These are phyloP conservation scores for Dolichomitus sp. DNA, from an alignment of 2,888 invertebrate species.

Conservation along the genomic window DNA sequence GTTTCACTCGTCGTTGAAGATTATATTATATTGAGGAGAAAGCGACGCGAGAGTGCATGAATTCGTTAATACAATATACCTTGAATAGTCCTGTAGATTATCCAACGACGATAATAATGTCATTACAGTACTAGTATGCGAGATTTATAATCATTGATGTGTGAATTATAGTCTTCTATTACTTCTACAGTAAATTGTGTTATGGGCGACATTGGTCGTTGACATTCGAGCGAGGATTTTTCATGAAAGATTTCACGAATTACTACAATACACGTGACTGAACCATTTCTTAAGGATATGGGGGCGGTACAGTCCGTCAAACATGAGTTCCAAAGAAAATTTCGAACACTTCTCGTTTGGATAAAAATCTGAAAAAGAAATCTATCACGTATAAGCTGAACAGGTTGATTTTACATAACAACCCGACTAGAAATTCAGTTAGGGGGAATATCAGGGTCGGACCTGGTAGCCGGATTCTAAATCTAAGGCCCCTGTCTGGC, in stretches of 20 bases:
- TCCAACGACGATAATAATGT: slow-evolving; percentile 10
- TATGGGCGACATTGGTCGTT: neutral
- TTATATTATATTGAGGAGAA: slow-evolving; percentile 35
- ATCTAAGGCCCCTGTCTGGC: no score
- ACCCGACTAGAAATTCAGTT: no score
- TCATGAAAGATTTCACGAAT: neutral
- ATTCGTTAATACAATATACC: slow-evolving; percentile 28
- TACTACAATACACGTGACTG: neutral
- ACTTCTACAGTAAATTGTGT: neutral
- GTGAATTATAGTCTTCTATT: no score
- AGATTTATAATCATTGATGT: slow-evolving; percentile 12
- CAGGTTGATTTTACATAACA: no score
- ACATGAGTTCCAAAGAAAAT: no score
- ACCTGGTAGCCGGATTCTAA: no score
- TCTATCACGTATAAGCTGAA: no score
- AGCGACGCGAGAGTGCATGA: slow-evolving; percentile 13
- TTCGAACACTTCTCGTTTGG: no score
- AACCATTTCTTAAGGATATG: neutral
- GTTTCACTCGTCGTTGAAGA: slow-evolving; percentile 57
- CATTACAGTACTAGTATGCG: neutral
- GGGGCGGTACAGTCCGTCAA: no score
- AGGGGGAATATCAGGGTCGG: no score
- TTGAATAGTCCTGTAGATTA: slow-evolving; percentile 7
- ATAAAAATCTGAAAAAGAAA: no score
- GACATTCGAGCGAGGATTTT: neutral